A percentile compares a stretch with the other conserved stretches of the same genome.
Evolutionary conservation across 2,888 invertebrate genomes (phyloP).

Genomic region (Stenolophus ochropezus): DNA sequence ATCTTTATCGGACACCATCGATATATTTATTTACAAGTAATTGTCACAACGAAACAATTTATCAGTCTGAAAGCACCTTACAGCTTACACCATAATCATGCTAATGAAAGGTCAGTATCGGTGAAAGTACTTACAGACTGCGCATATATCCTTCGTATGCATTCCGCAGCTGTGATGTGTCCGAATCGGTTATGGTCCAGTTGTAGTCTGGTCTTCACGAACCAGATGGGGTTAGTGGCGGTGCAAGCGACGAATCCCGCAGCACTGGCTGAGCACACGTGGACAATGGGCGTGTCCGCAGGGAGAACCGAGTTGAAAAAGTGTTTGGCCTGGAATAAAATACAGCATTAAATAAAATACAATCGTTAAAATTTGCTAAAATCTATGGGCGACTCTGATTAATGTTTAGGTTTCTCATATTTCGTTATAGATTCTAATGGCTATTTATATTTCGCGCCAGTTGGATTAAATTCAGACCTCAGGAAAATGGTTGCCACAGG

Average conservation of each 20-base stretch:
- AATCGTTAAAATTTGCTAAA: too few species aligned
- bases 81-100: too few species aligned
- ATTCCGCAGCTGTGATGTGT: slow-evolving; percentile 84
- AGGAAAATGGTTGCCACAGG: too few species aligned
- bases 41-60: too few species aligned
- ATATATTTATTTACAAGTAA: too few species aligned
- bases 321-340: slow-evolving; percentile 94
- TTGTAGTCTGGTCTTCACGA: slow-evolving; percentile 98
- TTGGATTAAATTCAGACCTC: too few species aligned
- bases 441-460: too few species aligned
- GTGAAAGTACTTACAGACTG: slow-evolving; percentile 78
- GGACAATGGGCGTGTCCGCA: slow-evolving; percentile 92
- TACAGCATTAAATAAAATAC: slow-evolving; percentile 99
- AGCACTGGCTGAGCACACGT: slow-evolving; percentile 94
- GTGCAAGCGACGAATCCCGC: slow-evolving; percentile 98
- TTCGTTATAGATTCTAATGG: too few species aligned
- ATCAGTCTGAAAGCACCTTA: too few species aligned
- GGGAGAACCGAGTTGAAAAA: slow-evolving; percentile 83
- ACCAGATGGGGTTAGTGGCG: slow-evolving; percentile 99
- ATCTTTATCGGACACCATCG: too few species aligned
- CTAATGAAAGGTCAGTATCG: not conserved
- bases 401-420: too few species aligned
- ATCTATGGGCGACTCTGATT: too few species aligned
- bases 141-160: slow-evolving; percentile 88
- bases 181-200: slow-evolving; percentile 87